phyloP scores from a whole-genome alignment of 1,140 invertebrate genomes.

The Platyura marginata region DNA sequence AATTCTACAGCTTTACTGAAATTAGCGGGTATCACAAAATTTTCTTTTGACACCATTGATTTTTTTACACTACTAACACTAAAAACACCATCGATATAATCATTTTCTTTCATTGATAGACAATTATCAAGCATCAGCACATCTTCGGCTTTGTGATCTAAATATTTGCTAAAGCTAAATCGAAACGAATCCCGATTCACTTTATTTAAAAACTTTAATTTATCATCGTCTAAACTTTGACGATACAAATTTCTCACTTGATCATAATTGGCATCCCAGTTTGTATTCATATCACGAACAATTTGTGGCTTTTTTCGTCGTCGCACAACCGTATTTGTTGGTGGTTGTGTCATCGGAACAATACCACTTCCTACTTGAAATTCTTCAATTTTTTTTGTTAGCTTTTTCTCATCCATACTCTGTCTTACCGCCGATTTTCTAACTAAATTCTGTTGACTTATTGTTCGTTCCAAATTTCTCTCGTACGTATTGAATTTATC shows the following conservation, averaged over 20 bases:
- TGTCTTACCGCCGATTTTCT: neutral
- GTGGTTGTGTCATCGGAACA: neutral
- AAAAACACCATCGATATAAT: neutral
- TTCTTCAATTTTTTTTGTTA: neutral
- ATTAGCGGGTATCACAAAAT: too few species aligned
- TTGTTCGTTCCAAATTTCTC: slow-evolving; percentile 14
- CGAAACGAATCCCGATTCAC: slow-evolving; percentile 16
- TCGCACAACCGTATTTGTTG: neutral
- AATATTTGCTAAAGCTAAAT: slow-evolving; percentile 1
- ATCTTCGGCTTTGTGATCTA: neutral
- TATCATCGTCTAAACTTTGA: slow-evolving; percentile 20
- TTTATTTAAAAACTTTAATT: slow-evolving; percentile 15
- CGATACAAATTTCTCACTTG: slow-evolving; percentile 18
- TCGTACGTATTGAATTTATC: slow-evolving; percentile 24
- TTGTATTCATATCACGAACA: slow-evolving; percentile 10
- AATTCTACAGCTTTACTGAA: too few species aligned
- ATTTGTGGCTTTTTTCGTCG: neutral
- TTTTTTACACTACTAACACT: neutral
- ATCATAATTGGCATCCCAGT: slow-evolving; percentile 19
- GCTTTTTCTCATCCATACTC: neutral
- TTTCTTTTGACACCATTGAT: neutral
- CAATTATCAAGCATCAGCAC: neutral
- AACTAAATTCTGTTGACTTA: neutral
- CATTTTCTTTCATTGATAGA: neutral
- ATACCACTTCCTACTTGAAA: neutral